These are phyloP conservation scores for Drosophila mayaguana DNA, from an alignment of 2,888 invertebrate genomes.

Conservation along the genomic window DNA sequence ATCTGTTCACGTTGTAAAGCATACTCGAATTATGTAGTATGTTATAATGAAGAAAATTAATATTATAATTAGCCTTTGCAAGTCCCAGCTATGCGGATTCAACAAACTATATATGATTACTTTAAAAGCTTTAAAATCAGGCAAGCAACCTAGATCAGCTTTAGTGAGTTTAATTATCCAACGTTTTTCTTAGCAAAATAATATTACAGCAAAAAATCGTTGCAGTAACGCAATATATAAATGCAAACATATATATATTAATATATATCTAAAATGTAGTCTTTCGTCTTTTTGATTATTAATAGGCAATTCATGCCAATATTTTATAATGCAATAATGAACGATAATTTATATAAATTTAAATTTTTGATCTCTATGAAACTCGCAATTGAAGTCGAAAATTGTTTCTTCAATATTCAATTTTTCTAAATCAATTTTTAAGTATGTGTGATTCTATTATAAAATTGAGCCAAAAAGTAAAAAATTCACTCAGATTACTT, in stretches of 20 bases:
- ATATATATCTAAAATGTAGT: constrained; percentile 60
- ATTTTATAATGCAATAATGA: constrained; percentile 44
- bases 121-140: constrained; percentile 63
- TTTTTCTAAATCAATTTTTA: constrained; percentile 21
- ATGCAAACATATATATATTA: constrained; percentile 26
- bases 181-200: constrained; percentile 63
- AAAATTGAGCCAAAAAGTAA: not conserved
- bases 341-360: constrained; percentile 61
- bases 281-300: constrained; percentile 56
- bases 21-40: constrained; percentile 29
- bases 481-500: constrained; percentile 12
- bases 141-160: constrained; percentile 66
- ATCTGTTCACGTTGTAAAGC: constrained; percentile 51
- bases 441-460: constrained; percentile 63
- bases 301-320: constrained; percentile 44
- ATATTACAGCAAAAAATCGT: constrained; percentile 37
- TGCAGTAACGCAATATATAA: constrained; percentile 59
- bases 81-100: constrained; percentile 39
- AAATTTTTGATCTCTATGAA: constrained; percentile 32
- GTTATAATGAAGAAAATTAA: constrained; percentile 14
- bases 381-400: constrained; percentile 35
- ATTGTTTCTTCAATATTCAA: constrained; percentile 28
- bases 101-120: constrained; percentile 56
- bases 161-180: constrained; percentile 73
- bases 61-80: constrained; percentile 29